phyloP scores from a whole-genome alignment of 2,113 vertebrate genomes.

The Brienomyrus brachyistius region DNA sequence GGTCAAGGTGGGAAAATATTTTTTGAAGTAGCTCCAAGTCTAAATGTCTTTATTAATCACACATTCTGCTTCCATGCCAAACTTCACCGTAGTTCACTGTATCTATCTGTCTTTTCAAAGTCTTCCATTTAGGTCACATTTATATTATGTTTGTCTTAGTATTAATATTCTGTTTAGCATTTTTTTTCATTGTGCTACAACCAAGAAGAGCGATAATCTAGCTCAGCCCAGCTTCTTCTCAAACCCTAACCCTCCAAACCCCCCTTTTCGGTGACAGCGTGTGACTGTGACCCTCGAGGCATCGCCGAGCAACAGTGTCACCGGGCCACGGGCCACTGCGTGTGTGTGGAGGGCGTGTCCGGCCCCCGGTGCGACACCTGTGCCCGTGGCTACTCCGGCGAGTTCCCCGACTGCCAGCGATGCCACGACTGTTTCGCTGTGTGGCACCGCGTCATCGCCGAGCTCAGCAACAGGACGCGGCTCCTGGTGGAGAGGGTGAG shows the following conservation, averaged over 20 bases:
- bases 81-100: not conserved
- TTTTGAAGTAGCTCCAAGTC: not conserved
- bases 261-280: slow-evolving; percentile 61
- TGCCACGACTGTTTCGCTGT: slow-evolving; percentile 91
- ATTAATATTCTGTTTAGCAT: not conserved
- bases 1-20: too few relatives aligned
- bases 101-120: not conserved
- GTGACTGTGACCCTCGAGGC: slow-evolving; percentile 82
- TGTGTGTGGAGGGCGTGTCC: slow-evolving; percentile 79
- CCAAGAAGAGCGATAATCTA: not conserved
- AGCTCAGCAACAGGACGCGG: slow-evolving; percentile 82
- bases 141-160: not conserved
- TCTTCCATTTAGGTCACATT: not conserved
- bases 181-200: not conserved
- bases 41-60: not conserved
- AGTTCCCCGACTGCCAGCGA: slow-evolving; percentile 76
- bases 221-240: not conserved
- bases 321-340: slow-evolving; percentile 72
- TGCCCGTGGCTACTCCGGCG: slow-evolving; percentile 79
- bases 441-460: slow-evolving; percentile 74
- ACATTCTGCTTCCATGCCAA: not conserved
- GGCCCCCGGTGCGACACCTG: slow-evolving; percentile 76
- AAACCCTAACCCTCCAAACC: not conserved
- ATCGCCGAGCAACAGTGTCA: slow-evolving; percentile 76
- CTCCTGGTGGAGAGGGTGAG: slow-evolving; percentile 77